Base-by-base conservation (phyloP, 2,888 invertebrate species). In the Limenitis camilla region DNA sequence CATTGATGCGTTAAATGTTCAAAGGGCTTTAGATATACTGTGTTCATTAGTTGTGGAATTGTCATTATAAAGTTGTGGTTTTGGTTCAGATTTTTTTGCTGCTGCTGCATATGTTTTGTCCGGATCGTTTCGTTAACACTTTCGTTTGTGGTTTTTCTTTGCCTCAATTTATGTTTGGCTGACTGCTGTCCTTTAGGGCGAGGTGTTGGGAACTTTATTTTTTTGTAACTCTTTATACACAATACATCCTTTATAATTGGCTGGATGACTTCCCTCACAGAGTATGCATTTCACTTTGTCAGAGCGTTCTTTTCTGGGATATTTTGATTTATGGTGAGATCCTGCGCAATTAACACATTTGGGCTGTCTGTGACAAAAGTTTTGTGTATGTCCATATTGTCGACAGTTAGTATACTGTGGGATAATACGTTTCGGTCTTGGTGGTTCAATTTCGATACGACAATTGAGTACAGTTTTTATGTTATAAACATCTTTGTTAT, bases 251-350 rank as follows among this genome's bases (percentile, higher is more conserved):
- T 61, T 61, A 19, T 61, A 65, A 35, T 65, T 63, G 0, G 61
- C 61, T 5, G 63, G 61, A n/a, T 66, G 64, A 10, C 63, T 64
- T 5, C 63, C 65, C 0, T 58, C 55, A 38, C 65, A 63, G 0
- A 64, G 55, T 0, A 53, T 32, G 38, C 62, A 64, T 54, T 63
- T 64, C 0, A 64, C 64, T n/a, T 40, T 11, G 28, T 59, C 51
- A 0, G 56, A 60, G 6, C 59, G 42, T 11, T 31, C 55, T 55
- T 63, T 64, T 6, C 56, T 36, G 5, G 43, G 31, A n/a, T 59
- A 63, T 0, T 59, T 10, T 7, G 35, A 0, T 4, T 62, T 46
- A 0, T 4, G 5, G 40, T 63, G 61, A 8, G 28, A 4, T 6
- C 55, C 62, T 4, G 62, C 61, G 30, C 64, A 64, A 51, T 64